Percentiles rank a stretch among this genome's conserved stretches.
phyloP scores from a whole-genome alignment of 2,113 vertebrate genomes.

The Corythornis cristatus region DNA sequence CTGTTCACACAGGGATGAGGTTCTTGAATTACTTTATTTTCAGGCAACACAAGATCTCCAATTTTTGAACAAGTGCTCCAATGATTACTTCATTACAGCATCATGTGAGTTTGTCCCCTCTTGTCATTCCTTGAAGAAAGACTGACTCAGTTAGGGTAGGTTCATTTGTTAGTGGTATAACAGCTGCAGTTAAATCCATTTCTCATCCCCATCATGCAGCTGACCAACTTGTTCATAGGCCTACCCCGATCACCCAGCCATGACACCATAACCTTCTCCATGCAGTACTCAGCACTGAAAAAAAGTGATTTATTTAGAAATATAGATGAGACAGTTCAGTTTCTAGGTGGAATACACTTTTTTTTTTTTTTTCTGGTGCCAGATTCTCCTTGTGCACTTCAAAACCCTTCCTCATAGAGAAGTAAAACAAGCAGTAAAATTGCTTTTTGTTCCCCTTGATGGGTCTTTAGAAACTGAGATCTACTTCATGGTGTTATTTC shows the following conservation, averaged over 20 bases:
- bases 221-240: neutral
- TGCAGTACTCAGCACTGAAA: neutral
- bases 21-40: neutral
- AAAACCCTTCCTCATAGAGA: neutral
- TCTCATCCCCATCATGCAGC: neutral
- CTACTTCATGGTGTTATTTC: fast-evolving
- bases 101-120: neutral
- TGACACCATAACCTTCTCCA: fast-evolving
- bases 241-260: neutral
- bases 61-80: neutral
- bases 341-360: neutral
- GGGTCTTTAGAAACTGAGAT: neutral
- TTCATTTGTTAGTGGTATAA: slow-evolving; percentile 38
- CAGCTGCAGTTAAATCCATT: slow-evolving; percentile 38
- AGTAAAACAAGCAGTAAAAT: neutral
- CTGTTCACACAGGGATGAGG: neutral
- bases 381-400: neutral
- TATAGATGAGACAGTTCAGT: neutral
- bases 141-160: neutral
- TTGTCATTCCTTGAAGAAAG: neutral
- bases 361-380: neutral
- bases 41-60: neutral
- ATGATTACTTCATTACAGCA: neutral
- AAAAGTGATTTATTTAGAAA: neutral
- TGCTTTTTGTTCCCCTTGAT: neutral